Evolutionary conservation across 2,113 vertebrate species (phyloP).

Genomic region (Megaptera novaeangliae): DNA sequence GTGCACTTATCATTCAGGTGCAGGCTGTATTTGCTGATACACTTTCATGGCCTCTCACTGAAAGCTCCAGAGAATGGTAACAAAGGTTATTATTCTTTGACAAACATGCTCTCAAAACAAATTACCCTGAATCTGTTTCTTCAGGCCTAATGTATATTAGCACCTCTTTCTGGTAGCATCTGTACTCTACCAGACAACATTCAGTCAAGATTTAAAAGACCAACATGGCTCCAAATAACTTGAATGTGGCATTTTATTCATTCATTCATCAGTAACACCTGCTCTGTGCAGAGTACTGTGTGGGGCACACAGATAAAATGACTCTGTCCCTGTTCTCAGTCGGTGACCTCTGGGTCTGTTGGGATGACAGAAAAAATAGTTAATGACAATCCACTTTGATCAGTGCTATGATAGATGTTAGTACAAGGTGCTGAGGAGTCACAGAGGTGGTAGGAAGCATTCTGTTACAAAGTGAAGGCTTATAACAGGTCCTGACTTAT

Average conservation of each 20-base stretch:
- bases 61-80: not conserved
- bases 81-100: slow-evolving; percentile 11
- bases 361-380: not conserved
- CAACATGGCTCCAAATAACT: not conserved
- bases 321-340: not conserved
- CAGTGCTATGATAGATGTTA: not conserved
- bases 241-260: not conserved
- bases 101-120: not conserved
- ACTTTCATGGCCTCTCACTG: not conserved
- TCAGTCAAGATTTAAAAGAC: not conserved
- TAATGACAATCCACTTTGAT: not conserved
- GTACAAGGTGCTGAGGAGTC: not conserved
- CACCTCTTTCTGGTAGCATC: not conserved
- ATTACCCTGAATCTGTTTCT: not conserved
- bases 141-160: not conserved
- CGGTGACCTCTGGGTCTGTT: not conserved
- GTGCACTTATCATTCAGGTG: not conserved
- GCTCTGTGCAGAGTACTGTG: not conserved
- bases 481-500: not conserved
- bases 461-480: not conserved
- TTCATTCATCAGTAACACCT: not conserved
- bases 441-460: not conserved
- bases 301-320: not conserved
- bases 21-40: not conserved
- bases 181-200: not conserved